phyloP scores from a whole-genome alignment of 2,113 vertebrate species.

The Phoxinus phoxinus region DNA sequence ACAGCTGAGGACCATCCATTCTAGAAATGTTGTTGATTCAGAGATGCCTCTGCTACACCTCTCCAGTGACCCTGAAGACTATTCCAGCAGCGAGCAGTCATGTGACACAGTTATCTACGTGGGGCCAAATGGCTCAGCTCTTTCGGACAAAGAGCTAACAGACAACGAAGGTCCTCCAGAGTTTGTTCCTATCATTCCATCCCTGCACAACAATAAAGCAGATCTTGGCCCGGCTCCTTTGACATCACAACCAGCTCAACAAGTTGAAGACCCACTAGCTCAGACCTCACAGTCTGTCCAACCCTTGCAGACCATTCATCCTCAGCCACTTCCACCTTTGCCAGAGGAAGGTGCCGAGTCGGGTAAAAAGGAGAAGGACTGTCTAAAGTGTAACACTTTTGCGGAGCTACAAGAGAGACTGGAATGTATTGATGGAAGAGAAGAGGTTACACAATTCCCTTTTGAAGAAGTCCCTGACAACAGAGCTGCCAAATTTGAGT shows the following conservation, averaged over 20 bases:
- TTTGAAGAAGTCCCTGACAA: constrained; percentile 86
- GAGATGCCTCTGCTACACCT: constrained; percentile 87
- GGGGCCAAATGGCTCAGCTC: constrained; percentile 90
- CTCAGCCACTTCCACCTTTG: constrained; percentile 73
- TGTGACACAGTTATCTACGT: constrained; percentile 98
- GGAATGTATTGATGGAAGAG: constrained; percentile 96
- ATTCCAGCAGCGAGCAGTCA: constrained; percentile 98
- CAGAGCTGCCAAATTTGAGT: constrained; percentile 66
- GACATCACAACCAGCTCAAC: constrained; percentile 42
- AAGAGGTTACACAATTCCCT: constrained; percentile 87
- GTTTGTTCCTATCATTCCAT: constrained; percentile 94
- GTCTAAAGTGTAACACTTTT: constrained; percentile 97
- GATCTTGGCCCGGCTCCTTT: constrained; percentile 68
- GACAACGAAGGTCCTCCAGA: constrained; percentile 97
- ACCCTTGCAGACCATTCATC: constrained; percentile 64
- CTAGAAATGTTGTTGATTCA: constrained; percentile 82
- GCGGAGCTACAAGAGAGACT: constrained; percentile 96
- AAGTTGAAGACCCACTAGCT: constrained; percentile 56
- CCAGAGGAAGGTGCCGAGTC: constrained; percentile 79
- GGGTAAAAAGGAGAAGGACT: constrained; percentile 81
- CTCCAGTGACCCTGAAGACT: constrained; percentile 94
- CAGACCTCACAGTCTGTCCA: constrained; percentile 32
- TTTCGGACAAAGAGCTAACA: constrained; percentile 94
- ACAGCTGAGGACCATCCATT: constrained; percentile 91
- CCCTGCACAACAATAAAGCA: constrained; percentile 81